Evolutionary conservation across 2,113 vertebrate species (phyloP).

Genomic region (Scolopax mira): DNA sequence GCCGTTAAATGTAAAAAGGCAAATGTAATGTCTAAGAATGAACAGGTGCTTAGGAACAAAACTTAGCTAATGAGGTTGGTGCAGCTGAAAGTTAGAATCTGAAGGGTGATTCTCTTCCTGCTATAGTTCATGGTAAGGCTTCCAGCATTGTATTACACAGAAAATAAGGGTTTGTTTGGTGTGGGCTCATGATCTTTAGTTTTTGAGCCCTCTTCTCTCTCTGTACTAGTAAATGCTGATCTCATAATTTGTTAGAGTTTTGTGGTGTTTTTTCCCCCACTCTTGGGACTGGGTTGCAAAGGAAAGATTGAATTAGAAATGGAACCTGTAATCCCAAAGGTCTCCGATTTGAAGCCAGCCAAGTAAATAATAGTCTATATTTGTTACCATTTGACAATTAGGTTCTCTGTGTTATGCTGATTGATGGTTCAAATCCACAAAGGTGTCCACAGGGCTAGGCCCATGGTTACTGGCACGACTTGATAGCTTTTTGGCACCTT

Average conservation of each 20-base stretch:
- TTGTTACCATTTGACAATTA: neutral
- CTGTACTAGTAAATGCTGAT: neutral
- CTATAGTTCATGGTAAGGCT: neutral
- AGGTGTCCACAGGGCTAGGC: neutral
- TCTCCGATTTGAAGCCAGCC: neutral
- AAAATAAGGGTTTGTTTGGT: neutral
- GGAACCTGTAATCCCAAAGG: neutral
- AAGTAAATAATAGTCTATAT: neutral
- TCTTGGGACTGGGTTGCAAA: neutral
- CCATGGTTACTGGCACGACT: neutral
- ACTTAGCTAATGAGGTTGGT: neutral
- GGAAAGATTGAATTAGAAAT: neutral
- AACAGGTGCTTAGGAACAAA: neutral
- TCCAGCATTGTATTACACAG: neutral
- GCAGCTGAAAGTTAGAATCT: neutral
- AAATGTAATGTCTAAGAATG: neutral
- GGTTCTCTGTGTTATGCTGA: neutral
- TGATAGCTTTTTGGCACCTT: neutral
- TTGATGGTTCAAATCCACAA: neutral
- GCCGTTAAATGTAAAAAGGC: neutral
- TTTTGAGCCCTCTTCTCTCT: neutral
- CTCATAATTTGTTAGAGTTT: neutral
- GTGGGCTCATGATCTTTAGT: neutral
- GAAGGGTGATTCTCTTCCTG: neutral
- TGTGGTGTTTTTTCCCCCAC: too few relatives aligned